phyloP scores from a whole-genome alignment of 1,140 invertebrate species.

The Belonocnema kinseyi region DNA sequence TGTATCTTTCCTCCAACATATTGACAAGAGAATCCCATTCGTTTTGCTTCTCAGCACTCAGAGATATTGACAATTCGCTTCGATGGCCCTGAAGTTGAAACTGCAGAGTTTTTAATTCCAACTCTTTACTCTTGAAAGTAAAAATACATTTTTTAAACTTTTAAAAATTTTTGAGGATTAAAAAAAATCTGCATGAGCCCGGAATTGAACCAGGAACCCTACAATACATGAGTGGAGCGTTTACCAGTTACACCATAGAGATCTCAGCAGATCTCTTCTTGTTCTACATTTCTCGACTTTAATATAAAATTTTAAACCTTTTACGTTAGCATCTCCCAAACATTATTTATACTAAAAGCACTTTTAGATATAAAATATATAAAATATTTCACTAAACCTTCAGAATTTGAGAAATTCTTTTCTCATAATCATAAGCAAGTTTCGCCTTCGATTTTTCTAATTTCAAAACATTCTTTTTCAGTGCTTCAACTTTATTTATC shows the following conservation, averaged over 20 bases:
- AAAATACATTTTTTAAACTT: background rate
- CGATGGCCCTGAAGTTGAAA: constrained; percentile 45
- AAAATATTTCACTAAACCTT: constrained; percentile 39
- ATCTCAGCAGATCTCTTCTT: too few species aligned
- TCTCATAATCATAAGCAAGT: constrained; percentile 43
- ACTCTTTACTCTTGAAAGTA: constrained; percentile 46
- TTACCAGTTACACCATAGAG: too few species aligned
- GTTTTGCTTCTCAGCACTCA: constrained; percentile 48
- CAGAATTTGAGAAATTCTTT: constrained; percentile 39
- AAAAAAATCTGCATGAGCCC: too few species aligned
- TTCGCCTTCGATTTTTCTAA: constrained; percentile 49
- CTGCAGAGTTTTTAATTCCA: constrained; percentile 47
- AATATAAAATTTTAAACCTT: too few species aligned
- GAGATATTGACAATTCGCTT: constrained; percentile 43
- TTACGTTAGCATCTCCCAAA: too few species aligned
- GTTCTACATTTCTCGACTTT: too few species aligned
- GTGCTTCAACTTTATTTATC: constrained; percentile 33
- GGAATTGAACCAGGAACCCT: too few species aligned
- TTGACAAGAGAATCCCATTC: constrained; percentile 42
- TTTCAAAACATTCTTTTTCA: constrained; percentile 46
- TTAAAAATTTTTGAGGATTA: too few species aligned
- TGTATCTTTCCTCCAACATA: constrained; percentile 47
- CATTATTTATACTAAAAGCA: background rate
- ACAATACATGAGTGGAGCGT: too few species aligned
- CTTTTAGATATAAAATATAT: background rate